A percentile compares a stretch with the other conserved stretches of the same genome.
Evolutionary conservation across 2,113 vertebrate genomes (phyloP).

Genomic region (Periophthalmus modestus): DNA sequence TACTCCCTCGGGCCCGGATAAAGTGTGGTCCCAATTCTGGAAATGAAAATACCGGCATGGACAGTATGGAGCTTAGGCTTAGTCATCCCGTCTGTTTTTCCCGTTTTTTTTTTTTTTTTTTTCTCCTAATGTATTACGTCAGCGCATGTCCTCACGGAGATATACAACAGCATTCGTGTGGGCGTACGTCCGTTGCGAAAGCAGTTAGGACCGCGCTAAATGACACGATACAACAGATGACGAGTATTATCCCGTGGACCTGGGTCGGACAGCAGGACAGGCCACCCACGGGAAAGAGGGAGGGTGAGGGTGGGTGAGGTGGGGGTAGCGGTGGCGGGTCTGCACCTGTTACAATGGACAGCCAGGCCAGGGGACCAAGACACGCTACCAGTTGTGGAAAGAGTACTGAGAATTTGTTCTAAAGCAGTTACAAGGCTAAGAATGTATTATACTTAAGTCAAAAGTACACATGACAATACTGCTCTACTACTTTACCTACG

Average conservation of each 20-base stretch:
- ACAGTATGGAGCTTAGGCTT: neutral
- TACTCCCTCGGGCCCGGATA: neutral
- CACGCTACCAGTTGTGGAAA: neutral
- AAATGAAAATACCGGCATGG: neutral
- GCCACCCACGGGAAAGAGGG: conserved; percentile 30
- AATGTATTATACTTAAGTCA: too few relatives aligned
- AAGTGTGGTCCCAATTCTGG: conserved; percentile 2
- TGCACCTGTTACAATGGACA: conserved; percentile 74
- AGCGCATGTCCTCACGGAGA: conserved; percentile 11
- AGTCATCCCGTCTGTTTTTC: conserved; percentile 4
- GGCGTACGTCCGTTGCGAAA: conserved; percentile 53
- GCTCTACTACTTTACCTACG: too few relatives aligned
- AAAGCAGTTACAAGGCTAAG: too few relatives aligned
- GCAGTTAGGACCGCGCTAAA: conserved; percentile 65
- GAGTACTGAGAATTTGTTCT: too few relatives aligned
- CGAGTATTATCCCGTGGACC: conserved; percentile 75
- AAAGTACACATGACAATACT: too few relatives aligned
- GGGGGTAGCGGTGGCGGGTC: neutral
- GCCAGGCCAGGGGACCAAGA: conserved; percentile 41
- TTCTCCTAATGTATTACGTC: conserved; percentile 13
- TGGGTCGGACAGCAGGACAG: conserved; percentile 58
- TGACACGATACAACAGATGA: conserved; percentile 76
- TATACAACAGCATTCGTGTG: conserved; percentile 13
- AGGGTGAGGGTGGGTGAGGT: conserved; percentile 25
- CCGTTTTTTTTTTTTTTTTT: neutral